phyloP scores from a whole-genome alignment of 2,113 vertebrate genomes.

The Chrysochloris asiatica region DNA sequence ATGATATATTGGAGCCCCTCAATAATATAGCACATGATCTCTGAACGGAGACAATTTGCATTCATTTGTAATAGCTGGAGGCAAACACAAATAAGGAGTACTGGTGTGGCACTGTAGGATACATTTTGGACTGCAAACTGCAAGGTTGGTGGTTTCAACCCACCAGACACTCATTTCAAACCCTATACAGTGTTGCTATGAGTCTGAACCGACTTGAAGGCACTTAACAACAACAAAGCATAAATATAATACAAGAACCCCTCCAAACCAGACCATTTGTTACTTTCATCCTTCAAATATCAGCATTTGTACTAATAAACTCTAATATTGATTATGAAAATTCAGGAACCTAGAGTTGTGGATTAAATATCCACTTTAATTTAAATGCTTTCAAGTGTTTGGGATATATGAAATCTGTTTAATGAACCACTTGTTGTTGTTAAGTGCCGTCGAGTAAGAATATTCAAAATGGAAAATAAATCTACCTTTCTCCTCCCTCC shows the following conservation, averaged over 20 bases:
- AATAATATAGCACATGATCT: not conserved
- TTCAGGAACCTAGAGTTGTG: not conserved
- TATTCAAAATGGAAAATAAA: conserved; percentile 66
- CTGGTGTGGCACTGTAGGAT: too few relatives aligned
- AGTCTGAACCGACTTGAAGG: too few relatives aligned
- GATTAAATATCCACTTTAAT: conserved; percentile 59
- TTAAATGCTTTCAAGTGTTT: conserved; percentile 64
- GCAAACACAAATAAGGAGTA: not conserved
- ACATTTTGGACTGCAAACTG: too few relatives aligned
- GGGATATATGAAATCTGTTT: conserved; percentile 19
- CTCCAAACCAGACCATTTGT: conserved; percentile 6
- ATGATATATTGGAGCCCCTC: not conserved
- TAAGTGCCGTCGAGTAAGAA: too few relatives aligned
- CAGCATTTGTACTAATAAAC: not conserved
- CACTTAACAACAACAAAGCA: too few relatives aligned
- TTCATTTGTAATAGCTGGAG: not conserved
- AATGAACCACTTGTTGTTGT: conserved; percentile 54
- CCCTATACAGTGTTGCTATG: too few relatives aligned
- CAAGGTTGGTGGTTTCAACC: too few relatives aligned
- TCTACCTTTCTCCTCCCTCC: conserved; percentile 52
- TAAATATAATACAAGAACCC: not conserved
- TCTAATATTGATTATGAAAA: conserved; percentile 32
- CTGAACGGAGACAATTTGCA: not conserved
- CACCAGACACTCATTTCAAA: too few relatives aligned
- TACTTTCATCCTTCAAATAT: not conserved